Evolutionary conservation across 2,888 invertebrate species (phyloP).

Genomic region (Eucriotettix oculatus): DNA sequence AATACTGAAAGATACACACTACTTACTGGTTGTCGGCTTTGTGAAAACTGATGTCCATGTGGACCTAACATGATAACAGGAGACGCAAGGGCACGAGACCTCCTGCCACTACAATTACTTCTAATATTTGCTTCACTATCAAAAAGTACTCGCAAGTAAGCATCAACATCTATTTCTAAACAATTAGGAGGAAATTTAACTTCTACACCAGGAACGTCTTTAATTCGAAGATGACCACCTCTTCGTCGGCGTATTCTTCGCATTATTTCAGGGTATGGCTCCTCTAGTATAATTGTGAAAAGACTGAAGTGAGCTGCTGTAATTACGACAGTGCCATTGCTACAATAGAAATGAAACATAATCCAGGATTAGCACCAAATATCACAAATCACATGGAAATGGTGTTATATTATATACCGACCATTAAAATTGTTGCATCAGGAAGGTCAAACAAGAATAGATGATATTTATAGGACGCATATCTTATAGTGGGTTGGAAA

Average conservation of each 20-base stretch:
- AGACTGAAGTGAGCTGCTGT: conserved; percentile 17
- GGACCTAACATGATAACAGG: conserved; percentile 19
- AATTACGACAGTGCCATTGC: conserved; percentile 13
- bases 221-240: conserved; percentile 15
- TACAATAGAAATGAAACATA: neutral
- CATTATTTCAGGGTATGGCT: conserved; percentile 14
- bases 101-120: neutral
- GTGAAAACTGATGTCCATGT: conserved; percentile 17
- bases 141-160: conserved; percentile 15
- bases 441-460: neutral
- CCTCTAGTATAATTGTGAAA: conserved; percentile 17
- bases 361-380: neutral
- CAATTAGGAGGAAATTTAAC: conserved; percentile 17
- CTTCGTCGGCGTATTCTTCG: conserved; percentile 12
- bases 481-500: too few species aligned
- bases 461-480: too few species aligned
- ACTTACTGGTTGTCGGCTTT: conserved; percentile 13
- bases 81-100: conserved; percentile 15
- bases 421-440: too few species aligned
- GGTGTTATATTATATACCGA: too few species aligned
- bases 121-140: conserved; percentile 14
- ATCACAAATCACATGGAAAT: neutral
- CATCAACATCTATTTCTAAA: conserved; percentile 15
- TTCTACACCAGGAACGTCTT: conserved; percentile 17
- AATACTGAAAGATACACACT: neutral